Conservation (phyloP, 2,888 invertebrate genomes). For the Cyrtodaria siliqua region DNA sequence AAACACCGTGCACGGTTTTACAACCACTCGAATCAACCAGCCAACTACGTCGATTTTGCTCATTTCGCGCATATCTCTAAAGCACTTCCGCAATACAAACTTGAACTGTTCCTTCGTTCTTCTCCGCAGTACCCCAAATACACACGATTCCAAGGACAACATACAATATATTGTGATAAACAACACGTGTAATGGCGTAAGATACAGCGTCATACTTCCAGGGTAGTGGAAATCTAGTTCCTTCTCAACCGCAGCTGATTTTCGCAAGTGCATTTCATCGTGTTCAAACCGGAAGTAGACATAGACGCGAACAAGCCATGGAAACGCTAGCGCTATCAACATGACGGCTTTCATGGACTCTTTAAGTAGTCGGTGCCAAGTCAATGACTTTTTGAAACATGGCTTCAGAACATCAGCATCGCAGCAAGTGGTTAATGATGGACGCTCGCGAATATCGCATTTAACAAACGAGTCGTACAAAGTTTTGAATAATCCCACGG, state of each 20-base stretch:
- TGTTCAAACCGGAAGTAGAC: constrained; percentile 76
- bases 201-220: constrained; percentile 75
- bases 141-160: constrained; percentile 71
- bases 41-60: constrained; percentile 51
- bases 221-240: constrained; percentile 64
- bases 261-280: constrained; percentile 65
- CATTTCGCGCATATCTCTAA: constrained; percentile 75
- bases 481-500: constrained; percentile 71
- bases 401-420: constrained; percentile 51
- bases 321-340: constrained; percentile 68
- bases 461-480: constrained; percentile 73
- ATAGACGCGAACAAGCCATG: constrained; percentile 74
- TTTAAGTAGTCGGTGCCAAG: constrained; percentile 69
- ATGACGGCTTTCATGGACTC: constrained; percentile 67
- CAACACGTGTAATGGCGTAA: constrained; percentile 79
- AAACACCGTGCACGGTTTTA: constrained; percentile 79
- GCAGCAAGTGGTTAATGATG: constrained; percentile 73
- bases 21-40: constrained; percentile 70
- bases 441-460: constrained; percentile 76
- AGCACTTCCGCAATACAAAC: constrained; percentile 69
- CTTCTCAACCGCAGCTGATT: constrained; percentile 49
- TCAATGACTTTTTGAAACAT: constrained; percentile 31
- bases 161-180: constrained; percentile 79
- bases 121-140: constrained; percentile 68
- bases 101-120: constrained; percentile 67